These are phyloP conservation scores for Rambutsinella grinnellia DNA, from an alignment of 2,888 invertebrate genomes.

Conservation along the genomic window DNA sequence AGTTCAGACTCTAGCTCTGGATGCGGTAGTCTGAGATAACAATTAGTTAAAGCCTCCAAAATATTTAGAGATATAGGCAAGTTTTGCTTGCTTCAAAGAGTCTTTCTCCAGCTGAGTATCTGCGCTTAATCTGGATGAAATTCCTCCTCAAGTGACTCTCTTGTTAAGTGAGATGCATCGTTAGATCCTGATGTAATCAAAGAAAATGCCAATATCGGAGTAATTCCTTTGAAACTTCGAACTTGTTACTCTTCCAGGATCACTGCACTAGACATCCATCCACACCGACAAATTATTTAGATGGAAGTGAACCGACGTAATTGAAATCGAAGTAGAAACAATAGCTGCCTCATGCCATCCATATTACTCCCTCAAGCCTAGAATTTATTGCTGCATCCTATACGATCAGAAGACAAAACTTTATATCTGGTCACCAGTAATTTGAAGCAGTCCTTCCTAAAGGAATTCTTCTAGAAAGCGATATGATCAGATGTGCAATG, in stretches of 20 bases:
- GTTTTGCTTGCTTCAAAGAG: no score
- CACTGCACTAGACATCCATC: background rate
- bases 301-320: no score
- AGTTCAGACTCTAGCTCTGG: background rate
- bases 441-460: background rate
- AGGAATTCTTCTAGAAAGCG: background rate
- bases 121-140: conserved; percentile 1
- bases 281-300: no score
- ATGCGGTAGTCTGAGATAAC: background rate
- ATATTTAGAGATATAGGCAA: no score
- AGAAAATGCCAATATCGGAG: conserved; percentile 15
- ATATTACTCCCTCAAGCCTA: background rate
- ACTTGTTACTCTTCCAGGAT: background rate
- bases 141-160: background rate
- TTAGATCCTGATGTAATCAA: background rate
- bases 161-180: background rate
- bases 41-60: no score
- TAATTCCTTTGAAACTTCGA: background rate
- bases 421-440: background rate
- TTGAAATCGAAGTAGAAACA: background rate
- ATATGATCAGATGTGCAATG: conserved; percentile 16
- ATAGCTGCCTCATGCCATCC: background rate
- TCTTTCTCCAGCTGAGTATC: no score
- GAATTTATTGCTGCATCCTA: background rate
- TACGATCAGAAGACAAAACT: background rate